Conservation (phyloP, 2,797 vertebrate species). For the Peromyscus attwateri region DNA sequence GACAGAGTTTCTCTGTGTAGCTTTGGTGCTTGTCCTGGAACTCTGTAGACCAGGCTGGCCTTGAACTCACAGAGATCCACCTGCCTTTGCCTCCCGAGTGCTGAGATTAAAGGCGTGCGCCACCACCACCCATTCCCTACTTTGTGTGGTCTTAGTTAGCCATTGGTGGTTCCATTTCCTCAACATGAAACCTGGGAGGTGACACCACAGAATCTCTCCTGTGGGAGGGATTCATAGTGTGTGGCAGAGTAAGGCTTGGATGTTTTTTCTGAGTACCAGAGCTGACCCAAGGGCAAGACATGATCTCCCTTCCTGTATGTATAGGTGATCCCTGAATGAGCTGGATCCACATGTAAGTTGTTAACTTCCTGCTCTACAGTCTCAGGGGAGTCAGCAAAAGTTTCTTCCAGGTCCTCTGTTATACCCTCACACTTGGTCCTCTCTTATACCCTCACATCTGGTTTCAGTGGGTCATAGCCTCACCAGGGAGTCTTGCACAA, state of each 20-base stretch:
- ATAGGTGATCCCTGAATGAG: background rate
- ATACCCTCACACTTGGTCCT: background rate
- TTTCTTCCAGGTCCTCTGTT: background rate
- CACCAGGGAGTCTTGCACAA: background rate
- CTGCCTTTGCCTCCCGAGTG: background rate
- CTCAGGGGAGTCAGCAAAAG: background rate
- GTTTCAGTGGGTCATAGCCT: background rate
- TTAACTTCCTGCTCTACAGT: background rate
- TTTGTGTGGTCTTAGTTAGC: background rate
- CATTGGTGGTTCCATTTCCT: background rate
- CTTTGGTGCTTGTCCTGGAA: background rate
- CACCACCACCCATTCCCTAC: background rate
- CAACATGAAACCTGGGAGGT: background rate
- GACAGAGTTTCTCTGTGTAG: background rate
- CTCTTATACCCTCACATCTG: background rate
- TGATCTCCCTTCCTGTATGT: background rate
- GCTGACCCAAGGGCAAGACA: fast-evolving
- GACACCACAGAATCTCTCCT: background rate
- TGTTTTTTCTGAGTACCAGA: background rate
- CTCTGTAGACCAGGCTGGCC: background rate
- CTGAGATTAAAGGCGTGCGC: background rate
- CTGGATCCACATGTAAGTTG: background rate
- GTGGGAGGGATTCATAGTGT: background rate
- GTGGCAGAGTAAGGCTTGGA: too few relatives aligned
- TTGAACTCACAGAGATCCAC: background rate